Conservation (phyloP, 1,140 invertebrate genomes). For the Ips typographus region DNA sequence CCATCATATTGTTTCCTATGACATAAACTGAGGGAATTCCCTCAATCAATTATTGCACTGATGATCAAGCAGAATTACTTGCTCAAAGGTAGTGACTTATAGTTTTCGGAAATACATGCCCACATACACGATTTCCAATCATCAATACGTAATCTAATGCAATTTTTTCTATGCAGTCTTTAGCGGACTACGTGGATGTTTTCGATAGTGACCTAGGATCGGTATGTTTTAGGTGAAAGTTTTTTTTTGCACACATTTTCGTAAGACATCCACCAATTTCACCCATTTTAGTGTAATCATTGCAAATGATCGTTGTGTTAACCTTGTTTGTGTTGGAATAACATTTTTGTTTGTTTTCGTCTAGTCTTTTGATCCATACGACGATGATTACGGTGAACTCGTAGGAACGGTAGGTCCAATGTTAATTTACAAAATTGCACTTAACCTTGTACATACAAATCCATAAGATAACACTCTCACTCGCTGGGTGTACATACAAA, state of each 20-base stretch:
- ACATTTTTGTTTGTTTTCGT: not conserved
- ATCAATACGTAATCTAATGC: not conserved
- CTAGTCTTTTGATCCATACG: constrained; percentile 9
- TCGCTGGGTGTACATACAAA: not conserved
- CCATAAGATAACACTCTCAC: too few relatives aligned
- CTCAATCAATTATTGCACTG: not conserved
- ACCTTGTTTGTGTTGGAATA: too few relatives aligned
- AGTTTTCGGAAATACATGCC: not conserved
- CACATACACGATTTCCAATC: too few relatives aligned
- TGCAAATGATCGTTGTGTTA: too few relatives aligned
- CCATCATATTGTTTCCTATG: too few relatives aligned
- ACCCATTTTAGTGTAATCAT: not conserved
- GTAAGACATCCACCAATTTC: not conserved
- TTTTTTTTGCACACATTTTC: too few relatives aligned
- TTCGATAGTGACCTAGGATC: not conserved
- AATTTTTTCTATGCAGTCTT: not conserved
- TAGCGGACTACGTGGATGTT: not conserved
- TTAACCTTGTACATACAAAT: constrained; percentile 3
- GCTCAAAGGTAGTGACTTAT: not conserved
- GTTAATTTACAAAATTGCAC: not conserved
- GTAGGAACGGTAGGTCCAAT: constrained; percentile 32
- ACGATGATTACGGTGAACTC: constrained; percentile 29
- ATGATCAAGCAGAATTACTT: not conserved
- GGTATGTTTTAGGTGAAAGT: not conserved
- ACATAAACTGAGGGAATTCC: not conserved